phyloP scores from a whole-genome alignment of 2,888 invertebrate genomes.

The Nomada fucata region DNA sequence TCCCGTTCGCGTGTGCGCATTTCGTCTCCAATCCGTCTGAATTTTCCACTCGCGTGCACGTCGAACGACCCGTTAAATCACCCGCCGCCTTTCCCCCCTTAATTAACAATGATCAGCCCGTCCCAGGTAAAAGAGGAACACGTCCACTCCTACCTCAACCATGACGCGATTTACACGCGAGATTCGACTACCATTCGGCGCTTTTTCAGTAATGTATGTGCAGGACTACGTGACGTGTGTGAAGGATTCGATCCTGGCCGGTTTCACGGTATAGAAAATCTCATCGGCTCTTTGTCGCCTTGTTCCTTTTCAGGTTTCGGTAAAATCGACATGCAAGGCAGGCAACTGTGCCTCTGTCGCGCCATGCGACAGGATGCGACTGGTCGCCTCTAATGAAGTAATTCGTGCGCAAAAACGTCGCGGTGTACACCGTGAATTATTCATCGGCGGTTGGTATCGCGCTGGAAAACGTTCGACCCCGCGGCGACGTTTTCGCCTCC shows the following conservation, averaged over 20 bases:
- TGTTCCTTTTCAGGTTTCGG: slow-evolving; percentile 73
- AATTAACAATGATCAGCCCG: slow-evolving; percentile 59
- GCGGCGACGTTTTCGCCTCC: neutral
- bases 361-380: slow-evolving; percentile 68
- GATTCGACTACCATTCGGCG: slow-evolving; percentile 59
- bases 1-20: no score
- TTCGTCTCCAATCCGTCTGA: no score
- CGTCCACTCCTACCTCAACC: neutral
- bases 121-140: neutral
- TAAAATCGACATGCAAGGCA: slow-evolving; percentile 78
- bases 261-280: slow-evolving; percentile 53
- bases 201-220: slow-evolving; percentile 57
- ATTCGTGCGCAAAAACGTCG: slow-evolving; percentile 80
- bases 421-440: slow-evolving; percentile 75
- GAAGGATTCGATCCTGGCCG: slow-evolving; percentile 19
- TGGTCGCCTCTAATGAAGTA: slow-evolving; percentile 77
- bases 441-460: slow-evolving; percentile 66
- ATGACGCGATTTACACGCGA: slow-evolving; percentile 55
- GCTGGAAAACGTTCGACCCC: slow-evolving; percentile 62
- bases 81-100: slow-evolving; percentile 36
- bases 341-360: slow-evolving; percentile 58
- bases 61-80: slow-evolving; percentile 30
- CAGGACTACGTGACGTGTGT: slow-evolving; percentile 61
- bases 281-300: slow-evolving; percentile 62
- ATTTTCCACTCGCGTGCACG: slow-evolving; percentile 27